These are phyloP conservation scores for Numida meleagris DNA, from an alignment of 2,113 vertebrate species.

Conservation along the genomic window DNA sequence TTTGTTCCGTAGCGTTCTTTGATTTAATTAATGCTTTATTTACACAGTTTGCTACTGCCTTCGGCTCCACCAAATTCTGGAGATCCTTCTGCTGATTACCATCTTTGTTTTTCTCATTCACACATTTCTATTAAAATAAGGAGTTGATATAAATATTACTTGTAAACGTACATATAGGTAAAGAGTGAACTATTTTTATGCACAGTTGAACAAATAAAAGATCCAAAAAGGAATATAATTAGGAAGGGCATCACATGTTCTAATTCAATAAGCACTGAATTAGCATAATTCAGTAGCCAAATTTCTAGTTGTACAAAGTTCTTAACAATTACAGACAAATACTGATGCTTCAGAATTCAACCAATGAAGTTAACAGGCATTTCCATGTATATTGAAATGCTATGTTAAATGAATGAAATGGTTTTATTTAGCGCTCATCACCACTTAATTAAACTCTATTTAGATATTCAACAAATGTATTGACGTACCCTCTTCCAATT, in stretches of 20 bases:
- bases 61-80: not conserved
- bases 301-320: not conserved
- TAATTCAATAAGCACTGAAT: not conserved
- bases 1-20: not conserved
- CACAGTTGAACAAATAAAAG: not conserved
- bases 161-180: not conserved
- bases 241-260: not conserved
- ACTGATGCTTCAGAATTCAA: not conserved
- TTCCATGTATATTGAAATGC: not conserved
- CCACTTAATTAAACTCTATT: not conserved
- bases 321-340: not conserved
- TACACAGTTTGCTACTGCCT: not conserved
- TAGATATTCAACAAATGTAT: not conserved
- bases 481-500: not conserved
- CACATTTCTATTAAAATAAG: slow-evolving; percentile 51
- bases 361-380: not conserved
- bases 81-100: slow-evolving; percentile 3
- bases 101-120: slow-evolving; percentile 27
- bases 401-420: not conserved
- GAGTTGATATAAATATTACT: not conserved
- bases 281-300: not conserved
- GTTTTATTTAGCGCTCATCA: not conserved
- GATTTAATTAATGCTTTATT: not conserved
- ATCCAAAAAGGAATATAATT: not conserved
- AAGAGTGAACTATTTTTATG: not conserved